Percentiles rank a stretch among this genome's conserved stretches.
Conservation (phyloP, 2,797 vertebrate genomes). For the Gallinago stenura region DNA sequence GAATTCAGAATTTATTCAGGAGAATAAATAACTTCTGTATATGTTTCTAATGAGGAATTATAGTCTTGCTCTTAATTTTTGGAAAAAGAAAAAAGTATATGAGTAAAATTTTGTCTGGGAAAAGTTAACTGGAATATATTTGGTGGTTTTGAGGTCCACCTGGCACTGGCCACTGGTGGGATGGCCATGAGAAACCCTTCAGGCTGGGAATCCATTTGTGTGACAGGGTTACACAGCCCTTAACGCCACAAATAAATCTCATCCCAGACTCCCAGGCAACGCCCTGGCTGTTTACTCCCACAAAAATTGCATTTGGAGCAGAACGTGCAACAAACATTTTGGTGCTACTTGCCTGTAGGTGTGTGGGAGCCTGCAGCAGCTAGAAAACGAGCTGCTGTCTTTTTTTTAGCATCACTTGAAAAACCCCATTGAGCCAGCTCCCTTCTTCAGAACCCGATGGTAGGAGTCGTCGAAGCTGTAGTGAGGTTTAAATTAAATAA, state of each 20-base stretch:
- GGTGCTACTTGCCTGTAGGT: background rate
- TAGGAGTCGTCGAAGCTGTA: constrained; percentile 10
- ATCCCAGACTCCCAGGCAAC: background rate
- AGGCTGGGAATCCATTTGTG: background rate
- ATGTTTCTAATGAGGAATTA: background rate
- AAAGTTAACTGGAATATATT: background rate
- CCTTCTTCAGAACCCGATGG: background rate
- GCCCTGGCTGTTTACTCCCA: background rate
- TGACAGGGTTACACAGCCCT: background rate
- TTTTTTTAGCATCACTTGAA: background rate
- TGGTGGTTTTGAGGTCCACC: background rate
- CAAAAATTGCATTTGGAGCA: background rate
- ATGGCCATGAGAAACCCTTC: background rate
- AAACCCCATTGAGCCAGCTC: background rate
- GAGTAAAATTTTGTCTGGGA: background rate
- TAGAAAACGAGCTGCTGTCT: constrained; percentile 1
- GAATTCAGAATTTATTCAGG: no score
- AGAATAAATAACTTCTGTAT: background rate
- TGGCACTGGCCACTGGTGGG: background rate
- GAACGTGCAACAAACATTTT: background rate
- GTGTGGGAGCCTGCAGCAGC: background rate
- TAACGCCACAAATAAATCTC: background rate
- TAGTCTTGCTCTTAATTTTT: background rate
- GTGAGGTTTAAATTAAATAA: constrained; percentile 13
- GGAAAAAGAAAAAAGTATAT: background rate